Base-by-base conservation (phyloP, 64 coral and sea anemone species). In the Pocillopora damicornis region DNA sequence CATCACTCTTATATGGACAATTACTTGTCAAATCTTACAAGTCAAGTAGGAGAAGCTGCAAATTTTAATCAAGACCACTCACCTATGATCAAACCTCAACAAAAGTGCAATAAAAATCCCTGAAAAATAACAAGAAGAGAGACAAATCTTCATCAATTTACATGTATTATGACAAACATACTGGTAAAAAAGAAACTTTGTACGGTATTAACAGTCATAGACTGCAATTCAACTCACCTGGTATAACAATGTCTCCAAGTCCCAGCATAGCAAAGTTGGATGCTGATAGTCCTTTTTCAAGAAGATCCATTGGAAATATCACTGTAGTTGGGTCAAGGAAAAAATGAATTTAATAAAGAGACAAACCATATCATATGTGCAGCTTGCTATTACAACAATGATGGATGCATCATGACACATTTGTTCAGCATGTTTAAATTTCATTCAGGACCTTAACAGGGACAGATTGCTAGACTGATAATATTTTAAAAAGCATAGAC, bases 201-300 rank as follows among this genome's bases (percentile, higher is more conserved):
- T 0, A 30, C 30, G 0, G 0, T 30, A 30, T 30, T 30, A 30
- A 30, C 30, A 30, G 30, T 30, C 30, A 30, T 30, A 30, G 30
- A 30, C 30, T 51, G 42, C 42, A 51, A 51, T 51, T 0, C 35
- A 20, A 88, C 14, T 90, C 17, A 98, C 97, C 97, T 93, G 97
- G 97, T 85, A 99, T 99, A 75, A 99, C 97, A 86, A 99, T 99
- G 79, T 99, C 97, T 16, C 97, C 97, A 74, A 99, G 87, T 22
- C 97, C 97, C 59, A 99, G 51, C 97, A 99, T 99, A 42, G 97
- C 97, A 95, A 99, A 99, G 59, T 99, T 99, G 23, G 91, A 89
- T 42, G 97, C 97, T 18, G 93, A 87, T 20, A 99, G 80, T 30
- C 97, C 97, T 34, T 92, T 99, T 76, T 99, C 97, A 69, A 99